Conservation (phyloP, 1,140 invertebrate species). For the Latrodectus geometricus region DNA sequence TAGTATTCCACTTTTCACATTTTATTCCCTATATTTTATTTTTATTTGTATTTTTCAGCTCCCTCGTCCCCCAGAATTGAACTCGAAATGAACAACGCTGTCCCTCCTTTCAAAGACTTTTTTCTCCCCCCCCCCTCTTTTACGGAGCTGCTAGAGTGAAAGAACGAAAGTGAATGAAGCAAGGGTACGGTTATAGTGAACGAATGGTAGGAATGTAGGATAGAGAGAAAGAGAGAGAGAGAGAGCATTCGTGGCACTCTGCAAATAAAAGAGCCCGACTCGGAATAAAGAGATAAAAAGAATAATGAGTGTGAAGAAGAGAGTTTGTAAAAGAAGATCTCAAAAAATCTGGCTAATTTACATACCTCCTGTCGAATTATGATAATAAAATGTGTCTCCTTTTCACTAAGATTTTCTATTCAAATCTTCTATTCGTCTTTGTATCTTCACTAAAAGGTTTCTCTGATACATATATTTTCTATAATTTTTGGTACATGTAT, state of each 20-base stretch:
- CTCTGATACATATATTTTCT: neutral
- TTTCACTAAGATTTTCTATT: neutral
- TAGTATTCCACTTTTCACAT: neutral
- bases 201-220: neutral
- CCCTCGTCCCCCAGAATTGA: conserved; percentile 9
- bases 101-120: conserved; percentile 24
- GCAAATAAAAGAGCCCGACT: conserved; percentile 2
- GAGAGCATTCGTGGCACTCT: neutral
- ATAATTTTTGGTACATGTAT: neutral
- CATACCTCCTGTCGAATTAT: conserved; percentile 34
- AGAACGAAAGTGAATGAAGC: neutral
- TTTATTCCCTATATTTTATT: conserved; percentile 33
- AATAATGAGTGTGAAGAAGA: neutral
- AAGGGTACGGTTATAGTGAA: neutral
- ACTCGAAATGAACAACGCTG: conserved; percentile 41
- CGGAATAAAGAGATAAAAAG: neutral
- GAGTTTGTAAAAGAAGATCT: neutral
- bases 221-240: neutral
- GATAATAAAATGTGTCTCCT: conserved; percentile 24
- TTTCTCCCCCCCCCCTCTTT: neutral
- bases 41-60: conserved; percentile 47
- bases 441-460: neutral
- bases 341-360: conserved; percentile 35
- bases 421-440: neutral
- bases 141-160: neutral